phyloP scores from a whole-genome alignment of 2,888 invertebrate species.

The Drosophila setosimentum region DNA sequence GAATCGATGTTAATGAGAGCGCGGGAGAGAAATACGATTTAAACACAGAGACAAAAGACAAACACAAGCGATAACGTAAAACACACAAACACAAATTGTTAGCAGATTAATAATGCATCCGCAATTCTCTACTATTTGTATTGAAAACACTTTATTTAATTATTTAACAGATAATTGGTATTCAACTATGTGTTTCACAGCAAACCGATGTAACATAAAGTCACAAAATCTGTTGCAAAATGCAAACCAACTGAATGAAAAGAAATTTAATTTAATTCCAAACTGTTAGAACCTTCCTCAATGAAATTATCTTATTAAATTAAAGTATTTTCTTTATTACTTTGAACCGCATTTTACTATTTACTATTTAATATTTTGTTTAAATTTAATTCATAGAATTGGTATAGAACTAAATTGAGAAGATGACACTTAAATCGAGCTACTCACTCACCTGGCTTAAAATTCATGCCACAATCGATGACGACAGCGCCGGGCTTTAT shows the following conservation, averaged over 20 bases:
- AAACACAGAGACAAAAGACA: neutral
- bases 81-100: neutral
- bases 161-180: neutral
- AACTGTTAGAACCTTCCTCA: neutral
- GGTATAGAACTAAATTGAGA: neutral
- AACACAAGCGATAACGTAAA: neutral
- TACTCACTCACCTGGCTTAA: slow-evolving; percentile 89
- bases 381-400: neutral
- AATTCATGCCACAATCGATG: slow-evolving; percentile 99
- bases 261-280: neutral
- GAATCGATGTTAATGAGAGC: no score
- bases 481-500: slow-evolving; percentile 99
- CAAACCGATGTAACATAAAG: neutral
- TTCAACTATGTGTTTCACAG: neutral
- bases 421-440: neutral
- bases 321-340: no score
- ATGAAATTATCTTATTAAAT: no score
- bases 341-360: no score
- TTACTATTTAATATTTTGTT: neutral
- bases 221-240: no score
- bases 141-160: neutral
- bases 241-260: neutral
- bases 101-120: no score
- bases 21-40: neutral
- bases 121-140: neutral